Evolutionary conservation across 1,140 invertebrate genomes (phyloP).

Genomic region (Drosophila pachea): DNA sequence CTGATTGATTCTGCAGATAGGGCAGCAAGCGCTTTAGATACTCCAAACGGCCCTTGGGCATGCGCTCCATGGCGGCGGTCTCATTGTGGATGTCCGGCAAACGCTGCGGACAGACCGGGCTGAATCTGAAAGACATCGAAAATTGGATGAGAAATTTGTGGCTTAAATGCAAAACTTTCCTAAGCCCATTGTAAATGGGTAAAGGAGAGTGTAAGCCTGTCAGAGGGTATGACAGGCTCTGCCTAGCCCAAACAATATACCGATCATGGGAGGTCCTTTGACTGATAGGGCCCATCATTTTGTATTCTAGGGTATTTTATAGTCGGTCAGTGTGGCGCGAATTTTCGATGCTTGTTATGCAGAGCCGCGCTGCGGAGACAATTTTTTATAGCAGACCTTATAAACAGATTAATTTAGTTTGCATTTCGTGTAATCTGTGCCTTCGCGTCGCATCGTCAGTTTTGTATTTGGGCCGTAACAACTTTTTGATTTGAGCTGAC

Average conservation of each 20-base stretch:
- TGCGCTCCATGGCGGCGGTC: constrained; percentile 87
- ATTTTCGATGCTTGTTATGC: constrained; percentile 30
- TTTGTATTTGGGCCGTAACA: constrained; percentile 67
- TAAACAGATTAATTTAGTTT: constrained; percentile 74
- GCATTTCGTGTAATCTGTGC: constrained; percentile 69
- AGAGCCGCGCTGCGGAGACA: constrained; percentile 57
- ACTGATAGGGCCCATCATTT: neutral
- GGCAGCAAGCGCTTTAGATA: constrained; percentile 92
- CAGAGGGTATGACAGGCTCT: neutral
- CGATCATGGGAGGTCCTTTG: too few species aligned
- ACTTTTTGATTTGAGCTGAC: constrained; percentile 66
- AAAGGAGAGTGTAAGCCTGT: neutral
- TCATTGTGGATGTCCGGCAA: constrained; percentile 90
- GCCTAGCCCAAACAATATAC: too few species aligned
- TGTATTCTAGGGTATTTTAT: neutral
- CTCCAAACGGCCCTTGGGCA: constrained; percentile 92
- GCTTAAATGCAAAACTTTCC: constrained; percentile 46
- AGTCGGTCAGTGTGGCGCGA: constrained; percentile 17
- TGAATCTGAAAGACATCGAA: constrained; percentile 81
- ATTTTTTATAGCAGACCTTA: constrained; percentile 69
- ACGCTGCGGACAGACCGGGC: constrained; percentile 94
- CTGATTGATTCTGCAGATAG: constrained; percentile 92
- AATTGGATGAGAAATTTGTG: constrained; percentile 35
- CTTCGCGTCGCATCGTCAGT: constrained; percentile 29
- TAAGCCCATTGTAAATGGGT: neutral